Conservation (phyloP, 2,888 invertebrate genomes). For the Drosophila kanekoi region DNA sequence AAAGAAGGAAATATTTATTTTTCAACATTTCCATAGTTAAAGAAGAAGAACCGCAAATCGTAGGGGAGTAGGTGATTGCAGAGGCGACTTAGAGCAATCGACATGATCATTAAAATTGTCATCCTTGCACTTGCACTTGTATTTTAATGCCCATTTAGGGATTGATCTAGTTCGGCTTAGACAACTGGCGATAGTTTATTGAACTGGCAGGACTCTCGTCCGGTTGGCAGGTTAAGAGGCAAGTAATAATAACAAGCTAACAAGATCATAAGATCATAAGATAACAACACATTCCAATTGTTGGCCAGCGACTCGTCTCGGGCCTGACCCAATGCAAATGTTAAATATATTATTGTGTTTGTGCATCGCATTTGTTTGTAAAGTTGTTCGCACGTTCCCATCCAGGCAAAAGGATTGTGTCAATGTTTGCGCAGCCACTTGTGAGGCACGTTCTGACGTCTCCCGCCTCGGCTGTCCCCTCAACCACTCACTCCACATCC, state of each 20-base stretch:
- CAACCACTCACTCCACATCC: not conserved
- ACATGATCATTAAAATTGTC: slow-evolving; percentile 21
- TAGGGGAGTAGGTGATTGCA: slow-evolving; percentile 5
- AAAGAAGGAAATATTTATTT: too few species aligned
- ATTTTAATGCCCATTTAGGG: slow-evolving; percentile 46
- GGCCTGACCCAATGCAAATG: slow-evolving; percentile 30
- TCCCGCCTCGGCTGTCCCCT: not conserved
- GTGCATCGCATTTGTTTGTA: slow-evolving; percentile 59
- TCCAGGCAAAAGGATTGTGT: slow-evolving; percentile 59
- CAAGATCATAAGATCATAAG: slow-evolving; percentile 30
- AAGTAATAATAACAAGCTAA: slow-evolving; percentile 28
- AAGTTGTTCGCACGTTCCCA: slow-evolving; percentile 55
- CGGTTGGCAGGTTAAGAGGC: slow-evolving; percentile 14
- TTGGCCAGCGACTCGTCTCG: not conserved
- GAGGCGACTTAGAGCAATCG: slow-evolving; percentile 15
- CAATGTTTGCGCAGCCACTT: slow-evolving; percentile 70
- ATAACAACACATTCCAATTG: slow-evolving; percentile 35
- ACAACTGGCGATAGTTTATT: slow-evolving; percentile 41
- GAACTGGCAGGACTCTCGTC: slow-evolving; percentile 40
- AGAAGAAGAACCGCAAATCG: not conserved
- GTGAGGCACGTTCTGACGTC: slow-evolving; percentile 54
- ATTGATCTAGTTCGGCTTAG: slow-evolving; percentile 5
- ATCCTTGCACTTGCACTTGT: slow-evolving; percentile 54
- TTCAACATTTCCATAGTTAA: too few species aligned
- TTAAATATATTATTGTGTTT: slow-evolving; percentile 59